phyloP scores from a whole-genome alignment of 2,113 vertebrate genomes.

The Saimiri boliviensis region DNA sequence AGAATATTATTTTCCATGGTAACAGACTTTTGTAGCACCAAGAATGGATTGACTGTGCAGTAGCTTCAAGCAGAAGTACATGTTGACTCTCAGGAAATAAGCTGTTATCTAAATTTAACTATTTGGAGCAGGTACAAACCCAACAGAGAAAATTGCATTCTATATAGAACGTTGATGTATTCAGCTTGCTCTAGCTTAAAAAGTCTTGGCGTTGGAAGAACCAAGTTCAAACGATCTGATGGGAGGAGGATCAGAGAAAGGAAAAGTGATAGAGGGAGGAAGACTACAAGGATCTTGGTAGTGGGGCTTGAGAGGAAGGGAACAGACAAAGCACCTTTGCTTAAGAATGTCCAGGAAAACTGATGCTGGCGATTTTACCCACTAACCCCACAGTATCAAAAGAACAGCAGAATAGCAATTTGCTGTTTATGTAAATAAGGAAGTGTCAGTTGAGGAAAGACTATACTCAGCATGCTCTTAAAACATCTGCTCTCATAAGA shows the following conservation, averaged over 20 bases:
- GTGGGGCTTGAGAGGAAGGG: background rate
- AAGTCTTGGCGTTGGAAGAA: background rate
- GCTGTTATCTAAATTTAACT: constrained; percentile 36
- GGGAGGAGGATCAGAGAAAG: background rate
- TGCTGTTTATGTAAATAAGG: constrained; percentile 54
- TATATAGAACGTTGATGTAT: background rate
- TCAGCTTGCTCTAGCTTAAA: background rate
- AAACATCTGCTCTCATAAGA: constrained; percentile 68
- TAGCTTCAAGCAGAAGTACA: constrained; percentile 51
- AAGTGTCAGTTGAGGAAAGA: constrained; percentile 58
- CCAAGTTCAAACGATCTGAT: background rate
- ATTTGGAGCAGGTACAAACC: constrained; percentile 46
- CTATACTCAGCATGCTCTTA: constrained; percentile 49
- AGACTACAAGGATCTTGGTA: background rate
- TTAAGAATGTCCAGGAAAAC: background rate
- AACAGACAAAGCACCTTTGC: background rate
- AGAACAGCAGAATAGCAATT: background rate
- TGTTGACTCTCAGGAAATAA: constrained; percentile 55
- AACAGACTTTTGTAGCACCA: background rate
- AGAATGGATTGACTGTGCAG: background rate
- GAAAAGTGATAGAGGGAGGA: background rate
- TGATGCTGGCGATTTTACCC: background rate
- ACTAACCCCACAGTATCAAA: background rate
- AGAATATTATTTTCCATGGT: constrained; percentile 64
- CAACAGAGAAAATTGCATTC: constrained; percentile 25